These are phyloP conservation scores for Macrostomum lignano DNA, from an alignment of 1,140 invertebrate species.

Conservation along the genomic window DNA sequence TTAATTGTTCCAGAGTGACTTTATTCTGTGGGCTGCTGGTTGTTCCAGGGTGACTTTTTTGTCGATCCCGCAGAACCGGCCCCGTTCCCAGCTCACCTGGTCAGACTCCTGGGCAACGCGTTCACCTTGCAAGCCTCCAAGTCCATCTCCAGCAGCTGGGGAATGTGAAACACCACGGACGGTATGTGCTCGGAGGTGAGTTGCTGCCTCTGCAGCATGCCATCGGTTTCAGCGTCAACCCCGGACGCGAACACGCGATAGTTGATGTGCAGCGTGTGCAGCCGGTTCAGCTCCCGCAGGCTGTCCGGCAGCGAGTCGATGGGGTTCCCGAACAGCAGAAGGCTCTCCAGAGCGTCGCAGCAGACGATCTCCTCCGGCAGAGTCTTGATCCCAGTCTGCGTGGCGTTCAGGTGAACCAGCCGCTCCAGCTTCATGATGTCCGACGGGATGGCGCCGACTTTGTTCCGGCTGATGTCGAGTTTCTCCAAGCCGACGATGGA, in stretches of 20 bases:
- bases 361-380: slow-evolving; percentile 24
- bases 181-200: slow-evolving; percentile 26
- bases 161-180: slow-evolving; percentile 20
- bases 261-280: slow-evolving; percentile 17
- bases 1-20: too few relatives aligned
- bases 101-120: too few relatives aligned
- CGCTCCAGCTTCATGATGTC: slow-evolving; percentile 13
- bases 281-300: slow-evolving; percentile 16
- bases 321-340: slow-evolving; percentile 23
- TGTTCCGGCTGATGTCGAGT: slow-evolving; percentile 21
- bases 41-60: too few relatives aligned
- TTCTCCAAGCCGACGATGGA: slow-evolving; percentile 11
- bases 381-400: slow-evolving; percentile 21
- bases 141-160: too few relatives aligned
- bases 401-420: slow-evolving; percentile 16
- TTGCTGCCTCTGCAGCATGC: slow-evolving; percentile 19
- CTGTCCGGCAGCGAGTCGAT: slow-evolving; percentile 24
- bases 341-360: slow-evolving; percentile 21
- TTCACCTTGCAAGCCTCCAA: too few relatives aligned
- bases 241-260: slow-evolving; percentile 17
- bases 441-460: slow-evolving; percentile 7
- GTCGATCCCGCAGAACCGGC: too few relatives aligned
- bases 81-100: too few relatives aligned
- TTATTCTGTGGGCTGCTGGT: too few relatives aligned
- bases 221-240: slow-evolving; percentile 20